Conservation (phyloP, 1,140 invertebrate species). For the Penaeus chinensis region DNA sequence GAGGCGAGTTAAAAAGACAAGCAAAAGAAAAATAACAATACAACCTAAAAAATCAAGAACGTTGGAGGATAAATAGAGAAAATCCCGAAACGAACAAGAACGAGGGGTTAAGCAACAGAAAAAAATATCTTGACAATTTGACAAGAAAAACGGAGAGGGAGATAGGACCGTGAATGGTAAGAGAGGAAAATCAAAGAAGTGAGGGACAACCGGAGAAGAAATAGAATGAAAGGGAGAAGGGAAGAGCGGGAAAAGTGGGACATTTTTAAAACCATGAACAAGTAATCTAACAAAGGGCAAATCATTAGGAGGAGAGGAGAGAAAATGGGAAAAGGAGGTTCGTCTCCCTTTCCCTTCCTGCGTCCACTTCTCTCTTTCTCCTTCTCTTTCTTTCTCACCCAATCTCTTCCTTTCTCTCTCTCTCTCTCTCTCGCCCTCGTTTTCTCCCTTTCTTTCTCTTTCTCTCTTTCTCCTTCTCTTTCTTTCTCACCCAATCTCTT, state of each 20-base stretch:
- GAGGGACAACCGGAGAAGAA: not conserved
- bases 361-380: slow-evolving; percentile 10
- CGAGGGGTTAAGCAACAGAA: not conserved
- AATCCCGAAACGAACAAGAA: not conserved
- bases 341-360: not conserved
- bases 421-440: not conserved
- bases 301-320: slow-evolving; percentile 2
- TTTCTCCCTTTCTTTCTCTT: not conserved
- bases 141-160: not conserved
- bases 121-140: not conserved
- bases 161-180: not conserved
- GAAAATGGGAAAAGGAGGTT: not conserved
- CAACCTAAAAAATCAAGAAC: not conserved
- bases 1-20: not conserved
- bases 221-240: not conserved
- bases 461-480: not conserved
- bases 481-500: not conserved
- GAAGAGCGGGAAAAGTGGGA: not conserved
- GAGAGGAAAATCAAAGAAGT: not conserved
- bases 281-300: not conserved
- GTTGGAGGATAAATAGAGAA: not conserved
- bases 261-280: not conserved
- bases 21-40: not conserved
- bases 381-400: not conserved
- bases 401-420: not conserved